phyloP scores from a whole-genome alignment of 2,113 vertebrate genomes.

The Taxidea taxus region DNA sequence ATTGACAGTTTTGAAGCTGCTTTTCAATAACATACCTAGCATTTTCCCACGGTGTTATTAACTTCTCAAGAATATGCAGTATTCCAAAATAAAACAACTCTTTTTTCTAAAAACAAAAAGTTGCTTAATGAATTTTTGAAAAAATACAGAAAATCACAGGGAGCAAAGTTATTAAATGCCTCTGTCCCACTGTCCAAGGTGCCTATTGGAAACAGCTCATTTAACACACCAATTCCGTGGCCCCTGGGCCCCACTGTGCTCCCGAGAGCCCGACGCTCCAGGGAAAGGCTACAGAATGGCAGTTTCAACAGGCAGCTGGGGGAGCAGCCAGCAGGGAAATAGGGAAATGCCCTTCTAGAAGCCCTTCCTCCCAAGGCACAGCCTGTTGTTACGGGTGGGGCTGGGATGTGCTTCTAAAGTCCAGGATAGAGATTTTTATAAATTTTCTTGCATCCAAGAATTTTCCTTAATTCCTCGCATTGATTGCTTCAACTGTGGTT shows the following conservation, averaged over 20 bases:
- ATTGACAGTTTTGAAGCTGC: neutral
- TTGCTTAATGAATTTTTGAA: neutral
- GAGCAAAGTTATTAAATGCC: neutral
- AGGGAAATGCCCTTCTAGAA: no score
- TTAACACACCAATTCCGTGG: neutral
- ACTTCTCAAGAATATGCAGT: neutral
- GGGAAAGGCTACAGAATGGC: no score
- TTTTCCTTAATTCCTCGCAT: neutral
- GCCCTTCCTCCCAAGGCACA: no score
- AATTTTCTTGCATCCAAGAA: neutral
- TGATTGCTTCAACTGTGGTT: neutral
- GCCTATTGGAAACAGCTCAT: rapidly evolving
- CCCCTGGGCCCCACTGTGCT: neutral
- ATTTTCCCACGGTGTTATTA: neutral
- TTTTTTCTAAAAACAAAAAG: neutral
- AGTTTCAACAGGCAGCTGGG: no score
- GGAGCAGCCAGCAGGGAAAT: neutral
- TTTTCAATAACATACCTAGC: neutral
- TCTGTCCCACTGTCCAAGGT: neutral
- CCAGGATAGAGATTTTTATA: neutral
- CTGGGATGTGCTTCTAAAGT: neutral
- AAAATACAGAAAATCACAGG: neutral
- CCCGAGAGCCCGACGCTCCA: neutral
- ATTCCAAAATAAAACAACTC: neutral
- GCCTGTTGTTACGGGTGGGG: rapidly evolving